Conservation (phyloP, 2,888 invertebrate species). For the Hermaeophaga mercurialis region DNA sequence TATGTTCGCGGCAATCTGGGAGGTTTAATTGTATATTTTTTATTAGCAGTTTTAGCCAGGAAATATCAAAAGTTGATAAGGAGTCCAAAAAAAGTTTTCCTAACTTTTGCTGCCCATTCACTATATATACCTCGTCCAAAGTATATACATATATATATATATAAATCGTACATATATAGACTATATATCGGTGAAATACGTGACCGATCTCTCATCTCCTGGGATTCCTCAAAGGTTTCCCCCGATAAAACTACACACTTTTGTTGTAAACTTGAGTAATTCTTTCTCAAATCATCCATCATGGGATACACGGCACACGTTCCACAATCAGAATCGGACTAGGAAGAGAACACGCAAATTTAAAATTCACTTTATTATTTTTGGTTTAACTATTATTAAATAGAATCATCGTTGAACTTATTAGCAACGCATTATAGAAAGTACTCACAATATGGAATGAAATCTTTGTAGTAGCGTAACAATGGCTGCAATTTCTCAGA, state of each 20-base stretch:
- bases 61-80: constrained; percentile 27
- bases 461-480: too few relatives aligned
- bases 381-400: too few relatives aligned
- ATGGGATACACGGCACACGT: constrained; percentile 55
- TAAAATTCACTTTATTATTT: too few relatives aligned
- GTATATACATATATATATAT: constrained; percentile 3
- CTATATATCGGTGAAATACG: constrained; percentile 53
- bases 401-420: too few relatives aligned
- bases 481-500: too few relatives aligned
- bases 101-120: constrained; percentile 36
- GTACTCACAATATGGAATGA: too few relatives aligned
- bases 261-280: constrained; percentile 59
- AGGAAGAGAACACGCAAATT: not conserved
- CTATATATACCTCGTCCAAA: constrained; percentile 39
- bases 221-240: constrained; percentile 63
- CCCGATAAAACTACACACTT: constrained; percentile 65
- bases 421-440: too few relatives aligned
- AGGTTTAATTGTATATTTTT: constrained; percentile 5
- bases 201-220: constrained; percentile 63
- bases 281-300: constrained; percentile 59
- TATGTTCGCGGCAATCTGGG: too few relatives aligned
- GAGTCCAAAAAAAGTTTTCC: constrained; percentile 33
- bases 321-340: constrained; percentile 44
- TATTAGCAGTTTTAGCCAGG: constrained; percentile 18
- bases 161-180: constrained; percentile 1